Conservation (phyloP, 1,140 invertebrate genomes). For the Notospermus geniculatus region DNA sequence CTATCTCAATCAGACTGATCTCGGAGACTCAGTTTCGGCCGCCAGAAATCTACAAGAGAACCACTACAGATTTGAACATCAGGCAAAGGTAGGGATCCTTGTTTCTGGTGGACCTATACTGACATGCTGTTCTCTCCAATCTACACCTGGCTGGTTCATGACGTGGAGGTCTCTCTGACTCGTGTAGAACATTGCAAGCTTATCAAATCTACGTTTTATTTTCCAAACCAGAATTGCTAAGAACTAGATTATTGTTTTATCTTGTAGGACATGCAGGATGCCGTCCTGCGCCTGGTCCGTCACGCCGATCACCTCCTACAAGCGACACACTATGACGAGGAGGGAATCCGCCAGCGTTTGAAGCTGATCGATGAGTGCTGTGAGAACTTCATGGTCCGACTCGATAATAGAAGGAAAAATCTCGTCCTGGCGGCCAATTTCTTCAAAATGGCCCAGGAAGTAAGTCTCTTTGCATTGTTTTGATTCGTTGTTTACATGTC, state of each 20-base stretch:
- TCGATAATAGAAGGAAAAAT: slow-evolving; percentile 70
- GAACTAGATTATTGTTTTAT: slow-evolving; percentile 6
- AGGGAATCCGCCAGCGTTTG: slow-evolving; percentile 62
- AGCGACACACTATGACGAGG: slow-evolving; percentile 70
- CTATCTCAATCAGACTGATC: slow-evolving; percentile 50
- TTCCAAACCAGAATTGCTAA: too few relatives aligned
- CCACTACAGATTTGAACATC: slow-evolving; percentile 68
- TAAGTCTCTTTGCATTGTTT: slow-evolving; percentile 46
- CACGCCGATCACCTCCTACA: slow-evolving; percentile 74
- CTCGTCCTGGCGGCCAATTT: slow-evolving; percentile 71
- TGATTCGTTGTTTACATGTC: too few relatives aligned
- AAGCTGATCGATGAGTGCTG: slow-evolving; percentile 71
- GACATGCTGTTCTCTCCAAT: neutral
- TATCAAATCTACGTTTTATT: too few relatives aligned
- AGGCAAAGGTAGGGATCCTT: slow-evolving; percentile 64
- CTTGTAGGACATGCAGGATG: slow-evolving; percentile 69
- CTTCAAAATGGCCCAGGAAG: slow-evolving; percentile 70
- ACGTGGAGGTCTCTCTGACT: too few relatives aligned
- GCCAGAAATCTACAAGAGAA: slow-evolving; percentile 69
- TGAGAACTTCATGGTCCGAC: slow-evolving; percentile 70
- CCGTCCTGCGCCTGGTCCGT: slow-evolving; percentile 72
- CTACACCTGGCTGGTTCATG: too few relatives aligned
- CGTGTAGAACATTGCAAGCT: too few relatives aligned
- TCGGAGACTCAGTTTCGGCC: slow-evolving; percentile 67
- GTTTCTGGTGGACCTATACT: neutral